Evolutionary conservation across 2,797 vertebrate species (phyloP), one percentile per base, ranked within the genome.

Genomic region (Hoplostethus atlanticus): DNA sequence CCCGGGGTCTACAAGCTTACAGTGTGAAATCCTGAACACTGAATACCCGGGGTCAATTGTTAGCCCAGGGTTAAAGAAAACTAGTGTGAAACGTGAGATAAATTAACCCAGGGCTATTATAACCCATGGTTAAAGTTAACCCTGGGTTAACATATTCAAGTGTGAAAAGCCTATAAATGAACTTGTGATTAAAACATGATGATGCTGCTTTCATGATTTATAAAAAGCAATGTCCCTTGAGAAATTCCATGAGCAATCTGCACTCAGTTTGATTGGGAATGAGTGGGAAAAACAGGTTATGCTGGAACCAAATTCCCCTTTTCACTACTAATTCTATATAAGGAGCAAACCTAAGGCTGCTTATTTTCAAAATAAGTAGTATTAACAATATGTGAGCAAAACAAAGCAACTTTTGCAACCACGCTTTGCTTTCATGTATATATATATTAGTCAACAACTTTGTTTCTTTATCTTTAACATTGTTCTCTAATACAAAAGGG

Each of bases 171-270:
- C n/a, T n/a, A n/a, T 68, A 47, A 34, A 38, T n/a, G 11, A 42
- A 12, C 51, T 44, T 55, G 7, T 44, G 50, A 63, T 54, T 48
- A n/a, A 66, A 73, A 55, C 15, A 64, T 48, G 52, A 34, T 21
- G 61, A 48, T 30, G 36, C 66, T 42, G 31, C 38, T 52, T 58
- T 21, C 64, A 55, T 60, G 30, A 60, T 74, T 74, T 7, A 57
- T 28, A 52, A 71, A 69, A 82, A 81, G 44, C 16, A 76, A 63
- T n/a, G 51, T 21, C 44, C 53, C 42, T 30, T 16, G 36, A 54
- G 28, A 65, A 48, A 53, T 44, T 62, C 42, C 11, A 71, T 47
- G 53, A 31, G 8, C 36, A 28, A 11, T 54, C 25, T 50, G 60
- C 48, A 44, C 51, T 30, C 63, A 50, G 55, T 25, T n/a, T 50